Evolutionary conservation across 1,140 invertebrate species (phyloP).

Genomic region (Hylaeus anthracinus): DNA sequence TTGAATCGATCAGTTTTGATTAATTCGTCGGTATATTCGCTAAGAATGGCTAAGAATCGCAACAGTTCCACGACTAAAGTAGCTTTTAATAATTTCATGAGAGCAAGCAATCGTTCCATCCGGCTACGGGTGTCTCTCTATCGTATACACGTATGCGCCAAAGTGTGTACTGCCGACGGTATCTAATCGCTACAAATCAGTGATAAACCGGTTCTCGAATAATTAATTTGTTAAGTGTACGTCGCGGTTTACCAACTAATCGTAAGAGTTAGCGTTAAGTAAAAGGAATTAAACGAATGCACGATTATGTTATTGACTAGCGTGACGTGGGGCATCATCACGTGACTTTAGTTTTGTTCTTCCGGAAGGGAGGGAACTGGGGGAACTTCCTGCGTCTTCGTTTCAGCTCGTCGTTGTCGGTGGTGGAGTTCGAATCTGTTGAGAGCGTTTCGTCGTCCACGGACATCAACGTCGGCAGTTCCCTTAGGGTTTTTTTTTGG

Average conservation of each 20-base stretch:
- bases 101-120: background rate
- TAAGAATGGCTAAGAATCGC: too few relatives aligned
- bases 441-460: conserved; percentile 80
- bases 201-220: conserved; percentile 36
- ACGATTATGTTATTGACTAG: conserved; percentile 53
- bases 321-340: conserved; percentile 68
- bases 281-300: conserved; percentile 41
- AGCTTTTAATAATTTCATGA: too few relatives aligned
- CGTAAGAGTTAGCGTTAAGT: conserved; percentile 56
- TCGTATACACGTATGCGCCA: background rate
- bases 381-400: conserved; percentile 77
- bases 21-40: too few relatives aligned
- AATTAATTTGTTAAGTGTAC: conserved; percentile 53
- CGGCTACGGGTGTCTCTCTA: conserved; percentile 29
- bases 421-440: conserved; percentile 82
- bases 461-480: conserved; percentile 71
- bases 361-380: conserved; percentile 75
- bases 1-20: too few relatives aligned
- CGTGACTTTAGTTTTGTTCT: conserved; percentile 77
- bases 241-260: conserved; percentile 47
- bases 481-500: conserved; percentile 64
- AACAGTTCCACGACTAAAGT: too few relatives aligned
- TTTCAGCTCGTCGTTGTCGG: conserved; percentile 79
- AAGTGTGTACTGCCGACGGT: background rate
- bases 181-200: conserved; percentile 34